Percentiles rank a stretch among this genome's conserved stretches.
These are phyloP conservation scores for Limanda limanda DNA, from an alignment of 2,113 vertebrate genomes.

Conservation along the genomic window DNA sequence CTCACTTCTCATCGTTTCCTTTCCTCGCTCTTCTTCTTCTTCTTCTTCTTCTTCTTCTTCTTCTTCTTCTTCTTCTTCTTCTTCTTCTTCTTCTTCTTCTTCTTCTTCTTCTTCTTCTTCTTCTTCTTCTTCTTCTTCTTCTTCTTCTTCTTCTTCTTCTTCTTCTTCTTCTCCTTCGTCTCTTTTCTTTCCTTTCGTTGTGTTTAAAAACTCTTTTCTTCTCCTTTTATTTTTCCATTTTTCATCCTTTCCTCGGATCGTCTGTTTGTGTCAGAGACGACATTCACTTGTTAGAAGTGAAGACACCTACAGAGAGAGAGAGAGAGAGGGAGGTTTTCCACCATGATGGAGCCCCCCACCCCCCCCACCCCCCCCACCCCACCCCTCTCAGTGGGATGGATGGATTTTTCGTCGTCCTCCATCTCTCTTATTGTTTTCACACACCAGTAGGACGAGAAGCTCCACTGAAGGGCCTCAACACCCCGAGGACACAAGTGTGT, in stretches of 20 bases:
- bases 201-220: no score
- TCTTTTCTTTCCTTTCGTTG: no score
- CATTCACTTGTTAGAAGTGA: constrained; percentile 46
- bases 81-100: no score
- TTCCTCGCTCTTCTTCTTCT: no score
- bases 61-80: no score
- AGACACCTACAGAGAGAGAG: constrained; percentile 50
- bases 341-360: constrained; percentile 44
- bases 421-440: constrained; percentile 76
- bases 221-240: no score
- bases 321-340: constrained; percentile 37
- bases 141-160: no score
- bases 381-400: constrained; percentile 57
- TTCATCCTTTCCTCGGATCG: neutral
- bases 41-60: no score
- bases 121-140: no score
- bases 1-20: no score
- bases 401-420: constrained; percentile 67
- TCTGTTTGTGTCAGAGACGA: constrained; percentile 18
- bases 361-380: neutral
- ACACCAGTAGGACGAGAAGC: constrained; percentile 64
- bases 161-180: no score
- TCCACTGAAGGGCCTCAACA: constrained; percentile 65
- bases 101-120: no score
- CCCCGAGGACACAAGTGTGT: constrained; percentile 41